A percentile compares a stretch with the other conserved stretches of the same genome.
These are phyloP conservation scores for Saccopteryx leptura DNA, from an alignment of 2,113 vertebrate species.

Conservation along the genomic window DNA sequence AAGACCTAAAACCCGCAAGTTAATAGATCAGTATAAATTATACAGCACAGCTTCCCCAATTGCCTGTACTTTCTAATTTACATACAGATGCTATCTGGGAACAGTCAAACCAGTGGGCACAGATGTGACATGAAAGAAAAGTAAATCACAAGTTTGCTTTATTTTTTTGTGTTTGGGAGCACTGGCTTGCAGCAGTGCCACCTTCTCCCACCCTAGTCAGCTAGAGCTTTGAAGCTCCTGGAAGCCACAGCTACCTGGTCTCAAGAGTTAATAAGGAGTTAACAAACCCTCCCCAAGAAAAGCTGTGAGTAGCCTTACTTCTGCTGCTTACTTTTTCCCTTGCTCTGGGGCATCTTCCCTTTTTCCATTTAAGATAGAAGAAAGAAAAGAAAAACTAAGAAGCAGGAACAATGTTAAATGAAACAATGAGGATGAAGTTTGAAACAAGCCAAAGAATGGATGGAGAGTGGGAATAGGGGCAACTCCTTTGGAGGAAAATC, in stretches of 20 bases:
- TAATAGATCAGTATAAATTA: background rate
- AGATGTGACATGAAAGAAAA: background rate
- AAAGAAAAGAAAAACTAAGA: constrained; percentile 31
- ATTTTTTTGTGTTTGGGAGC: background rate
- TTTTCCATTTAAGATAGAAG: background rate
- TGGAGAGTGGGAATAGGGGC: background rate
- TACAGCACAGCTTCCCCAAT: background rate
- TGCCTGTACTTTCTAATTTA: background rate
- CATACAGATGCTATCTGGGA: background rate
- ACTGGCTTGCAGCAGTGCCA: background rate
- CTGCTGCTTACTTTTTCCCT: background rate
- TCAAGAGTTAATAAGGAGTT: background rate
- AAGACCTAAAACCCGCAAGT: background rate
- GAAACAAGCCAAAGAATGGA: background rate
- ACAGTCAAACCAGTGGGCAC: background rate
- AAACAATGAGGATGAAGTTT: background rate
- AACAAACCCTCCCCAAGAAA: background rate
- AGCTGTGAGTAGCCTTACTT: background rate
- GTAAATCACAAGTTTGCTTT: background rate
- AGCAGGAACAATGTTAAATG: background rate
- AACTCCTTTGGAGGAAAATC: background rate
- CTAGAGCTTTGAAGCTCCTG: background rate
- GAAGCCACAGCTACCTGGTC: background rate
- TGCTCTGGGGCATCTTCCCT: background rate
- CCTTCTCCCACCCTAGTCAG: background rate